These are phyloP conservation scores for Macropodus opercularis DNA, from an alignment of 2,797 vertebrate genomes.

Conservation along the genomic window DNA sequence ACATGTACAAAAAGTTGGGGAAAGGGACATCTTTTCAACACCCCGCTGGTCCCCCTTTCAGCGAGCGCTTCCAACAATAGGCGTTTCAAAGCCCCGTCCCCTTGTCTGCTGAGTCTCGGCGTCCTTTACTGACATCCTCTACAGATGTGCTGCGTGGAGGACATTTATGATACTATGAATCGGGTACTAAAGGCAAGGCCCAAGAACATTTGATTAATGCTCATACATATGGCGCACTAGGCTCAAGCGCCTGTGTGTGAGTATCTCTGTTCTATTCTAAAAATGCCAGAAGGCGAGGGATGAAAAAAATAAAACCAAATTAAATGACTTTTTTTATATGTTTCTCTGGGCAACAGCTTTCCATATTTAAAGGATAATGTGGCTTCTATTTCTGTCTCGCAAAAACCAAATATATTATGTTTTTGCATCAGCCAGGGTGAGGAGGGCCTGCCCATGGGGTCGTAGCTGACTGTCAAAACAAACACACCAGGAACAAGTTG, in stretches of 20 bases:
- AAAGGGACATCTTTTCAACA: constrained; percentile 73
- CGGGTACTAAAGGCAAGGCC: constrained; percentile 63
- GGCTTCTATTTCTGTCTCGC: constrained; percentile 72
- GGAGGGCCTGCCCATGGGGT: constrained; percentile 65
- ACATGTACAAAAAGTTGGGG: constrained; percentile 75
- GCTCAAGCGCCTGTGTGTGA: constrained; percentile 27
- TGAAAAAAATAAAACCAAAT: constrained; percentile 42
- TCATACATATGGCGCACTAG: constrained; percentile 55
- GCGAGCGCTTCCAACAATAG: constrained; percentile 63
- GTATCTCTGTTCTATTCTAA: constrained; percentile 42
- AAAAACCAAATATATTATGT: constrained; percentile 73
- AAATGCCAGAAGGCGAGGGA: constrained; percentile 57
- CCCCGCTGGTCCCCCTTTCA: constrained; percentile 66
- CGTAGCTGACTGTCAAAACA: constrained; percentile 81
- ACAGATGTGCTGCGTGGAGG: constrained; percentile 77
- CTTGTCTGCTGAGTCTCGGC: constrained; percentile 66
- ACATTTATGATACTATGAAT: constrained; percentile 74
- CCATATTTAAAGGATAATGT: constrained; percentile 68
- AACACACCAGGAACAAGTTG: constrained; percentile 78
- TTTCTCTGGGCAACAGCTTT: constrained; percentile 68
- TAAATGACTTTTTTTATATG: constrained; percentile 59
- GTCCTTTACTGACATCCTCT: constrained; percentile 74
- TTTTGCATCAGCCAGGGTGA: constrained; percentile 66
- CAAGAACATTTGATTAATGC: constrained; percentile 72
- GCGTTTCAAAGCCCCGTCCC: constrained; percentile 73